A percentile compares a stretch with the other conserved stretches of the same genome.
These are phyloP conservation scores for Zosterops pallidus DNA, from an alignment of 2,113 vertebrate species.

Conservation along the genomic window DNA sequence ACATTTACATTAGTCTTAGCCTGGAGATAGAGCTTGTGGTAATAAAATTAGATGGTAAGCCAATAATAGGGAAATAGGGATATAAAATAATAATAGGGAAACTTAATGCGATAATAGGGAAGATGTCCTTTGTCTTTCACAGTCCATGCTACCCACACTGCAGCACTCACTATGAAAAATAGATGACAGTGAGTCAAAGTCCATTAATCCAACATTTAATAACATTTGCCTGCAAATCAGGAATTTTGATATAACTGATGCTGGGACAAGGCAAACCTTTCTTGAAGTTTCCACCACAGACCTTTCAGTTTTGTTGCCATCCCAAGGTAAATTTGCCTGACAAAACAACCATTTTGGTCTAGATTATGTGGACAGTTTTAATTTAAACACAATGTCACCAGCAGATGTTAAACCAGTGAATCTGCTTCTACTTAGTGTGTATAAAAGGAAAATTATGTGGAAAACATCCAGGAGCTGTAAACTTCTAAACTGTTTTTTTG, in stretches of 20 bases:
- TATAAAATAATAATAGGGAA: background rate
- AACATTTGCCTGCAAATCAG: background rate
- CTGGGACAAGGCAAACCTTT: background rate
- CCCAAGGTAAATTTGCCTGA: background rate
- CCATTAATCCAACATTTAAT: background rate
- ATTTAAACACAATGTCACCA: constrained; percentile 4
- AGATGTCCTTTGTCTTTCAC: background rate
- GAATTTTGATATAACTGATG: background rate
- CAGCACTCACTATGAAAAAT: background rate
- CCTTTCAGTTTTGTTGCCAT: background rate
- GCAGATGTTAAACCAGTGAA: constrained; percentile 4
- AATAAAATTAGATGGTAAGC: background rate
- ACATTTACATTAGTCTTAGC: background rate
- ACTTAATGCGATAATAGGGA: background rate
- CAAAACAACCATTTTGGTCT: background rate
- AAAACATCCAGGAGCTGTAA: constrained; percentile 3
- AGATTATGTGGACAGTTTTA: background rate
- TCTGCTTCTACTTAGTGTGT: background rate
- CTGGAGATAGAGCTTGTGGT: background rate
- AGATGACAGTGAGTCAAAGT: background rate
- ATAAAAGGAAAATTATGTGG: constrained; percentile 1
- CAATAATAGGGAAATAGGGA: background rate
- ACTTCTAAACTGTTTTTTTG: background rate
- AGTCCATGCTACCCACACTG: background rate
- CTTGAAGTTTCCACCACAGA: background rate